A percentile compares a stretch with the other conserved stretches of the same genome.
Conservation (phyloP, 1,140 invertebrate species). For the Drosophila bipectinata region DNA sequence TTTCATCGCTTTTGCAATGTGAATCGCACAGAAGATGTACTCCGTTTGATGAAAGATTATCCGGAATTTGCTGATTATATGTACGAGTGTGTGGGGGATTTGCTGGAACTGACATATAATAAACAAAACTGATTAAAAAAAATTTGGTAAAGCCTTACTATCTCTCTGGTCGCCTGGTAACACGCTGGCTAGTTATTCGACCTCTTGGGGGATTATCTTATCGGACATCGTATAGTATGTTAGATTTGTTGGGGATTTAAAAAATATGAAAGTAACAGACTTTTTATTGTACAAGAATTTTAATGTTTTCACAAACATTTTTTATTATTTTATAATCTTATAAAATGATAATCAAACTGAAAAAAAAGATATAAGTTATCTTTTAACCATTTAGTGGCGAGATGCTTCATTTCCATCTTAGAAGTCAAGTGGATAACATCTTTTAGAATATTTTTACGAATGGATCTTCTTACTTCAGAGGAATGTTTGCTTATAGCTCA, state of each 20-base stretch:
- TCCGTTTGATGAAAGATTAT: conserved; percentile 54
- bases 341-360: background rate
- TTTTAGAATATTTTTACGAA: background rate
- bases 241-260: background rate
- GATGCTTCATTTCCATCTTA: conserved; percentile 1
- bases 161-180: conserved; percentile 43
- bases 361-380: background rate
- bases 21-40: conserved; percentile 55
- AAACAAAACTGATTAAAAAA: conserved; percentile 39
- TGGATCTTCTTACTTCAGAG: conserved; percentile 49
- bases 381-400: background rate
- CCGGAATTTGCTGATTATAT: conserved; percentile 59
- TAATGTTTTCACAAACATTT: background rate
- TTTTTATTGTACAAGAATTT: background rate
- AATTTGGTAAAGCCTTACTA: conserved; percentile 3
- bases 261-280: background rate
- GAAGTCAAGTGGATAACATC: background rate
- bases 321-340: background rate
- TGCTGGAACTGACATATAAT: conserved; percentile 67
- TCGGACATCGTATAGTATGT: conserved; percentile 7
- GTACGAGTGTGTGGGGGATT: conserved; percentile 67
- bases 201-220: conserved; percentile 30
- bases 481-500: conserved; percentile 57
- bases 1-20: conserved; percentile 75
- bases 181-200: conserved; percentile 4